Base-by-base conservation (phyloP, 2,797 vertebrate species). In the Phataginus tricuspis region DNA sequence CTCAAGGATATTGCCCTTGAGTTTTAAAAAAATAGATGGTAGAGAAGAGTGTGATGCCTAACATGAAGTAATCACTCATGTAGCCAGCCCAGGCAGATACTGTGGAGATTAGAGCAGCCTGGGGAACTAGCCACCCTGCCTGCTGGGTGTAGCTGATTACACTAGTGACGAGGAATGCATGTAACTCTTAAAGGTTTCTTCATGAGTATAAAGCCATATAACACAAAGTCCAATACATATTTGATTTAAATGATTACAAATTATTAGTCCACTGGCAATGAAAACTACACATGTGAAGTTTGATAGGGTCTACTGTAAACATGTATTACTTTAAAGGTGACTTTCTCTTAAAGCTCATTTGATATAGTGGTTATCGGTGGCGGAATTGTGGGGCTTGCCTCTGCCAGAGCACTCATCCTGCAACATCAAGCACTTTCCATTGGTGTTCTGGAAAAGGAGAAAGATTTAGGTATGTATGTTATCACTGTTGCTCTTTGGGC, bases 341-440 rank as follows among this genome's bases (percentile, higher is more conserved):
- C 53, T 94, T 97, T 97, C 82, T 97, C 57, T 97, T 94, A 68
- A 90, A 98, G 97, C 74, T 96, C 95, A 7, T 98, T 98, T 94
- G 99, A 99, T 23, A 98, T 99, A 93, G 99, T 99, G 2, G 91
- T 99, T 69, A 98, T 99, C 12, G 99, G 99, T 0, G 99, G 98
- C 0, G 99, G 99, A 10, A 99, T 99, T 91, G 99, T 99, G 98
- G 99, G 99, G 1, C 98, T 99, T 98, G 99, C 99, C 1, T 98
- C 99, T 0, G 99, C 99, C 78, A 98, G 99, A 97, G 99, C 99
- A 97, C 99, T 99, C 16, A 97, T 99, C 84, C 98, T 99, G 77
- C 98, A 99, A 83, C 99, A 99, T 96, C 99, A 99, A 0, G 86
- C 98, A 1, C 99, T 99, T 92, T 98, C 96, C 71, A 99, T 99